Conservation (phyloP, 92 coral and sea anemone species). For the Porites rus region DNA sequence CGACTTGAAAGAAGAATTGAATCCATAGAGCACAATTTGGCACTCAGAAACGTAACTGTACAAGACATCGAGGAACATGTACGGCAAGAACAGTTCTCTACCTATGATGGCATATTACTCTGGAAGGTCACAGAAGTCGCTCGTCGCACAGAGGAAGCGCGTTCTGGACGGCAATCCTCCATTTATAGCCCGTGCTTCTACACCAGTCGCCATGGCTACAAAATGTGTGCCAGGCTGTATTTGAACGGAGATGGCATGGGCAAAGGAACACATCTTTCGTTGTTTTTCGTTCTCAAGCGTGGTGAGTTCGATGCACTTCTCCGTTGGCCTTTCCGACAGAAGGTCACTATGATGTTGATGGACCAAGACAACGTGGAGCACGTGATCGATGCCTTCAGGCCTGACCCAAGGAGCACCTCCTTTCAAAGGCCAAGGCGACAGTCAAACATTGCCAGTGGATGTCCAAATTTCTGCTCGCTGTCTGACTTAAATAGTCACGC, state of each 20-base stretch:
- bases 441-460: slow-evolving; percentile 90
- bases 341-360: slow-evolving; percentile 76
- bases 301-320: slow-evolving; percentile 77
- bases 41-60: slow-evolving; percentile 47
- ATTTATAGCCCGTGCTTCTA: slow-evolving; percentile 71
- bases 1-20: slow-evolving; percentile 55
- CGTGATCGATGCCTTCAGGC: slow-evolving; percentile 89
- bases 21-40: slow-evolving; percentile 35
- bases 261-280: slow-evolving; percentile 55
- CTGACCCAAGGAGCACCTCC: slow-evolving; percentile 91
- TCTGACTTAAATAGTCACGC: slow-evolving; percentile 81
- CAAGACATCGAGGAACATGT: slow-evolving; percentile 49
- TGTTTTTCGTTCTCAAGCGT: slow-evolving; percentile 77
- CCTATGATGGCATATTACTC: slow-evolving; percentile 57
- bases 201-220: slow-evolving; percentile 71
- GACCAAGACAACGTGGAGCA: slow-evolving; percentile 88
- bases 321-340: slow-evolving; percentile 92
- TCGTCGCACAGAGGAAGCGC: slow-evolving; percentile 54
- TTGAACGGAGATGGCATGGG: slow-evolving; percentile 78
- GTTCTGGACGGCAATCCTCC: slow-evolving; percentile 56
- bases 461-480: slow-evolving; percentile 80
- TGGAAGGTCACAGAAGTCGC: slow-evolving; percentile 71
- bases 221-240: slow-evolving; percentile 76
- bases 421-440: slow-evolving; percentile 86
- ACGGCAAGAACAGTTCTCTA: slow-evolving; percentile 12